Percentiles rank a stretch among this genome's conserved stretches.
Evolutionary conservation across 2,888 invertebrate species (phyloP).

Genomic region (Gortyna flavago): DNA sequence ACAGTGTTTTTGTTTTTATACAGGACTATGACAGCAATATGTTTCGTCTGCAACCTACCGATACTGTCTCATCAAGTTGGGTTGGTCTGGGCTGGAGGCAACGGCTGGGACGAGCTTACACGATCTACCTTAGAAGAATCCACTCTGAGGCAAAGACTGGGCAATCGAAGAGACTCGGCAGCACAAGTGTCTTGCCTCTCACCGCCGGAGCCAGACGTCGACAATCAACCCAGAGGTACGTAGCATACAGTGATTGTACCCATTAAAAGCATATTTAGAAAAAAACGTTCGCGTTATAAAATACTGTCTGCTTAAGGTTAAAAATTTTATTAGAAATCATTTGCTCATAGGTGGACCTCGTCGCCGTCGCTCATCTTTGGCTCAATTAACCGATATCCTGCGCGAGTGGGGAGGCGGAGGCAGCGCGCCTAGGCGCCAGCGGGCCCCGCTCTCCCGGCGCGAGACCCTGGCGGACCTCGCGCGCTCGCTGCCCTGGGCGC

Average conservation of each 20-base stretch:
- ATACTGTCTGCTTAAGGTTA: neutral
- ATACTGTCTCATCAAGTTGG: constrained; percentile 98
- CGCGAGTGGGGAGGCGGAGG: constrained; percentile 95
- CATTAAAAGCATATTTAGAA: neutral
- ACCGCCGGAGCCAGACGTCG: constrained; percentile 95
- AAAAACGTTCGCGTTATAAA: neutral
- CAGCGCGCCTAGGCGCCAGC: constrained; percentile 87
- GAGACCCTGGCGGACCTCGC: constrained; percentile 97
- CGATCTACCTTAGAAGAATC: constrained; percentile 96
- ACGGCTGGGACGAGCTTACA: constrained; percentile 98
- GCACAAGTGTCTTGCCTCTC: constrained; percentile 96
- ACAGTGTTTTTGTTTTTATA: constrained; percentile 73
- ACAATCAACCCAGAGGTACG: constrained; percentile 87
- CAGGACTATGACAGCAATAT: constrained; percentile 98
- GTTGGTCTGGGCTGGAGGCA: constrained; percentile 97
- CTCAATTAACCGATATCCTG: constrained; percentile 96
- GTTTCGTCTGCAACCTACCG: constrained; percentile 98
- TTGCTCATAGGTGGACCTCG: constrained; percentile 90
- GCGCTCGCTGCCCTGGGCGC: constrained; percentile 95
- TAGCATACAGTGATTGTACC: neutral
- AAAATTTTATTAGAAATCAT: constrained; percentile 12
- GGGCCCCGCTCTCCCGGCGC: constrained; percentile 94
- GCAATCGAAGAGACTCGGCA: constrained; percentile 96
- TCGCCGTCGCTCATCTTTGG: constrained; percentile 95
- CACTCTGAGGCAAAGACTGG: constrained; percentile 95